Conservation (phyloP, 2,113 vertebrate genomes). For the Paramisgurnus dabryanus region DNA sequence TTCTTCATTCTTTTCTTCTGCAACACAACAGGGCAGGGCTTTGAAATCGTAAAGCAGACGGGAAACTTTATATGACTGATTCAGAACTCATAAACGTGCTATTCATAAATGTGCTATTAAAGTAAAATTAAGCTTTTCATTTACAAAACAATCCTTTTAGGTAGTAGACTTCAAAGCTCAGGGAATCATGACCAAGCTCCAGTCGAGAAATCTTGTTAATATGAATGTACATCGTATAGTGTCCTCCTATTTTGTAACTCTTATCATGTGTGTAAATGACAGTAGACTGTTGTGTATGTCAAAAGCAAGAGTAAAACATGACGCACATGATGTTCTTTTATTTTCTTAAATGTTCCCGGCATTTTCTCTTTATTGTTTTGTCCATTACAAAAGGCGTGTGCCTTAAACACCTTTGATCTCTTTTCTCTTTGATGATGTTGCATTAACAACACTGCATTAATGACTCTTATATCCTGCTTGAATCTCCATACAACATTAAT, state of each 20-base stretch:
- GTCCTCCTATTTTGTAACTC: no score
- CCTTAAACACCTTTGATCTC: neutral
- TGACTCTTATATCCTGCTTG: neutral
- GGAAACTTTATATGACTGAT: constrained; percentile 39
- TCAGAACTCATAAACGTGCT: neutral
- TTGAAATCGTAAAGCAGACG: constrained; percentile 12
- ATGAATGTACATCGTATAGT: constrained; percentile 4
- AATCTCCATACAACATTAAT: neutral
- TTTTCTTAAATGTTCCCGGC: neutral
- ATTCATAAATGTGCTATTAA: neutral
- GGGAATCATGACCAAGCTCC: constrained; percentile 3
- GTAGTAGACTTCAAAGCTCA: neutral
- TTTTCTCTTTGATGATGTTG: neutral
- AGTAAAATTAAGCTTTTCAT: neutral
- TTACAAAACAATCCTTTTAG: neutral
- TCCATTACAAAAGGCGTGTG: neutral
- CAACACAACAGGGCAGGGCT: constrained; percentile 42
- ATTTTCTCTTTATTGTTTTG: neutral
- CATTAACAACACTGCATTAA: neutral
- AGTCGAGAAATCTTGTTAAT: neutral
- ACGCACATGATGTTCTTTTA: neutral
- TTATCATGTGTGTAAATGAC: no score
- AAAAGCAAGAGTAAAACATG: neutral
- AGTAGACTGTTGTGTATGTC: neutral
- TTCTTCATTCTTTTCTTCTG: constrained; percentile 36